Base-by-base conservation (phyloP, 2,888 invertebrate genomes). In the Chironomus riparius region DNA sequence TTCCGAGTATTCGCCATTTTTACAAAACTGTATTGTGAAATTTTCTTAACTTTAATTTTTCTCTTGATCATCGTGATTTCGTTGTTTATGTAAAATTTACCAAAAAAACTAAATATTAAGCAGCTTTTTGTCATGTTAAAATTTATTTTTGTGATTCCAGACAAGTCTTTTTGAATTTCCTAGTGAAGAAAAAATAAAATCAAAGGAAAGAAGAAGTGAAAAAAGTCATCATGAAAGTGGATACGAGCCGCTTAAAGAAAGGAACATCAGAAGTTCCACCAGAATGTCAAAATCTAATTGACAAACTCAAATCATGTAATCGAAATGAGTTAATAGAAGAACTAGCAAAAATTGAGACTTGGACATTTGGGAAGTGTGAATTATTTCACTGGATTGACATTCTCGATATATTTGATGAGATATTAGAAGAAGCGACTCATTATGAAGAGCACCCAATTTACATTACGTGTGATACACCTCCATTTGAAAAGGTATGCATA, bases 361-460 rank as follows among this genome's bases (percentile, higher is more conserved):
- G 93, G 93, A 91, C 91, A 38, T 93, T 90, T 83, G 93, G 93
- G 74, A 94, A 94, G 86, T 94, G 93, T 83, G 94, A 94, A 83
- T 84, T 94, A 18, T 91, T 91, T 80, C 92, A 94, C 82, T 94
- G 94, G 94, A 91, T 92, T 78, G 92, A 92, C 83, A 90, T 93
- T 21, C 84, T 94, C 76, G 93, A 94, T 83, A 87, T 90, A 65
- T 90, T 90, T 80, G 91, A 91, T 81, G 87, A 87, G 76, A 90
- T 93, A 78, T 84, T 94, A 77, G 92, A 92, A 79, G 88, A 89
- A 81, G 91, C 92, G n/a, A 89, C 91, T 70, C 76, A 76, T 47
- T 76, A 76, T 69, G 76, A 69, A 15, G 76, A 47, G 47, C 65
- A 74, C 47, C 70, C 68, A 68, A 76, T 76, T 21, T 76, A 76